Conservation (phyloP, 2,888 invertebrate species). For the Altica lythri region DNA sequence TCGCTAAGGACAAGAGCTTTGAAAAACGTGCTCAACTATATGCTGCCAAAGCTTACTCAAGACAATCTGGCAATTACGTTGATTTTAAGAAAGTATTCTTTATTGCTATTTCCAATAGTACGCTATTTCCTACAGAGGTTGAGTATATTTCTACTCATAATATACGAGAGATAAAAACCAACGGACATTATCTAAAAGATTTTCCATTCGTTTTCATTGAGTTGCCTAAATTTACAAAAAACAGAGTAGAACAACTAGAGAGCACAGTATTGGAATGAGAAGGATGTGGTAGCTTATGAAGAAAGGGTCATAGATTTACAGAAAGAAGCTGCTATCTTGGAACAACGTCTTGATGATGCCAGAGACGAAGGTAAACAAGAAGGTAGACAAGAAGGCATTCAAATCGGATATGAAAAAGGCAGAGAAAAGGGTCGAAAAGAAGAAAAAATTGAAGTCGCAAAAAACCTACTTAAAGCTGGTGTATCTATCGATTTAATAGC, state of each 20-base stretch:
- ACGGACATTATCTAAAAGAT: conserved; percentile 3
- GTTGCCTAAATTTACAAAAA: not conserved
- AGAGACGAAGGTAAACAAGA: no score
- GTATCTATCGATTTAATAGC: conserved; percentile 30
- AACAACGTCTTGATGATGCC: conserved; percentile 22
- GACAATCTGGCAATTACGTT: conserved; percentile 40
- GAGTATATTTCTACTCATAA: conserved; percentile 31
- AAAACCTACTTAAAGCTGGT: conserved; percentile 30
- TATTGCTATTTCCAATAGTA: conserved; percentile 42
- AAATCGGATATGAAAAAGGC: conserved; percentile 34
- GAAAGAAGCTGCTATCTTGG: conserved; percentile 1
- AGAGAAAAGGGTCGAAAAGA: conserved; percentile 21
- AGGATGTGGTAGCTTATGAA: conserved; percentile 44
- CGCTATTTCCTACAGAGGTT: conserved; percentile 42
- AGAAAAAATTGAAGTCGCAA: conserved; percentile 30
- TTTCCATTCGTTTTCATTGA: not conserved
- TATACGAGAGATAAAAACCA: conserved; percentile 2
- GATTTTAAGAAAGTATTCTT: conserved; percentile 44
- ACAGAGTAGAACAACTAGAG: not conserved
- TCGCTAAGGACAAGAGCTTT: conserved; percentile 31
- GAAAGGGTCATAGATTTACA: conserved; percentile 34
- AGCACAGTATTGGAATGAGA: conserved; percentile 41
- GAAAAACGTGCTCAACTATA: conserved; percentile 42
- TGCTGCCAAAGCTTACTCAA: conserved; percentile 44
- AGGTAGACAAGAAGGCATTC: conserved; percentile 34